Base-by-base conservation (phyloP, 2,113 vertebrate genomes). In the Scopus umbretta region DNA sequence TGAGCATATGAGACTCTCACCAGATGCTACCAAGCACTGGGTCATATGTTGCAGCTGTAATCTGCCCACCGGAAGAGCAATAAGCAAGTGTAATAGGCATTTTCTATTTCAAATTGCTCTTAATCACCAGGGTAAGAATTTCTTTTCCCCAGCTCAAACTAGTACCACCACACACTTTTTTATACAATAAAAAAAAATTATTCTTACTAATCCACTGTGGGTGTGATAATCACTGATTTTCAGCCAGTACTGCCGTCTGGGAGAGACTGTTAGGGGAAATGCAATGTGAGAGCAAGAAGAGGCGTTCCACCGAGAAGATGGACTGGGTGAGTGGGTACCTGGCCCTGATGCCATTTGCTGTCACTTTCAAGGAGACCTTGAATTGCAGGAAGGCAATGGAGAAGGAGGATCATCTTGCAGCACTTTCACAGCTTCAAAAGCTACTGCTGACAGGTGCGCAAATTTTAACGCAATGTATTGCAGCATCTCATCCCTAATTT, bases 391-490 rank as follows among this genome's bases (percentile, higher is more conserved):
- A 87, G 49, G 70, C 43, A 75, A 11, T 16, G 27, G 87, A 88
- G 61, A 63, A 74, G 42, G 43, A 88, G 22, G n/a, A 86, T 96
- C 67, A 63, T 93, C 83, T 79, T 90, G 83, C 80, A 96, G 45
- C 49, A 50, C 92, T 87, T 89, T 87, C 47, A 85, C 80, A 56
- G 53, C 76, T 74, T 95, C 95, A 92, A 73, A 94, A 50, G 7
- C 34, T 88, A 15, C 79, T 90, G 73, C 66, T 91, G 92, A 72
- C 67, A 88, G 80, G 65, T 92, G 85, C 85, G 72, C 50, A 93
- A 95, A 84, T 91, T 94, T 94, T 90, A 86, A 63, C 90, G 80
- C 89, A 65, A 74, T 75, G 80, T 88, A 81, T 87, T 94, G 75
- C 29, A 90, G 30, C 49, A 90, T 68, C 86, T 70, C 81, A 73